Base-by-base conservation (phyloP, 2,888 invertebrate genomes). In the Amblyjoppa proteus region DNA sequence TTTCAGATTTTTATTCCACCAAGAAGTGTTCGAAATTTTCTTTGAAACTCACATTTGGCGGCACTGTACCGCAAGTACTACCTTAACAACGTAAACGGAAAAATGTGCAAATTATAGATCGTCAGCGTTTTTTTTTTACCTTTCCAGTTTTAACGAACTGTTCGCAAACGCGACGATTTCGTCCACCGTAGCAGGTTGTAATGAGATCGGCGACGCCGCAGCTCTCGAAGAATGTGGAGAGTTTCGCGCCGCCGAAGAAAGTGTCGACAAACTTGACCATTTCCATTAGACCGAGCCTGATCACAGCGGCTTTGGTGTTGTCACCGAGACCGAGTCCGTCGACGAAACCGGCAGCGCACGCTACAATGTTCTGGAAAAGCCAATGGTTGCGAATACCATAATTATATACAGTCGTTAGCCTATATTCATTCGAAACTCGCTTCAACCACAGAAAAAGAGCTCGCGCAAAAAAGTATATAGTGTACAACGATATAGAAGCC, bases 131-230 rank as follows among this genome's bases (percentile, higher is more conserved):
- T 71, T 49, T 34, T 49, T 31, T 61, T 87, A 93, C 93, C 95
- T 96, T 96, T 89, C 95, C 95, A 71, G 95, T 95, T 88, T 94
- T 95, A 16, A 95, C 96, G 90, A 95, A 96, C 53, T 96, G 96
- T 88, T 96, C 96, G 64, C 96, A 95, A 69, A 96, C 95, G 87
- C 94, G 94, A 68, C 96, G 94, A 92, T 97, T 97, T 86, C 96
- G 93, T 20, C 96, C 96, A 61, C 96, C 96, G 89, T 96, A 96
- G 90, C 96, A 97, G 2, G 96, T 96, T 0, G 96, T 96, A 82
- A 97, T 95, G 38, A 97, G 94, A 93, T 96, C 96, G 34, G 96
- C 96, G 4, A 97, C 95, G n/a, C 96, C 96, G 90, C 96, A 96
- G 89, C 96, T 96, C 92, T 97, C 96, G 89, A 97, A 95, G 91